Evolutionary conservation across 1,140 invertebrate species (phyloP).

Genomic region (Mya arenaria): DNA sequence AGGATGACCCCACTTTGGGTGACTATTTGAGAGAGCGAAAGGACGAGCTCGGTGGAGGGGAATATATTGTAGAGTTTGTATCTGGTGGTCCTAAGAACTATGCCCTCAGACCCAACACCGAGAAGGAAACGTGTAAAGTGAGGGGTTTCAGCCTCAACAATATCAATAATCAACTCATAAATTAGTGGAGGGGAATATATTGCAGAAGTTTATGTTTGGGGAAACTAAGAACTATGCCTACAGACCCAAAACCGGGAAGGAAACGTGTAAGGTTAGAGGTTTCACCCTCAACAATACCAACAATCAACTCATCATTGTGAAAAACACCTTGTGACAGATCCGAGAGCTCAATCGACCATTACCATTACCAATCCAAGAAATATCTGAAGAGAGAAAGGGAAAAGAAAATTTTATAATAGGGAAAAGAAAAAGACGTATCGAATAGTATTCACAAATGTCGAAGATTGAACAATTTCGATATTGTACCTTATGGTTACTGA

Average conservation of each 20-base stretch:
- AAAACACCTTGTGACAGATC: too few relatives aligned
- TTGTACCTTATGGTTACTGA: constrained; percentile 19
- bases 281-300: constrained; percentile 3
- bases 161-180: constrained; percentile 3
- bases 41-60: too few relatives aligned
- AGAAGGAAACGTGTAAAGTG: constrained; percentile 4
- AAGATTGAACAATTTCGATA: constrained; percentile 2
- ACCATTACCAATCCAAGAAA: not conserved
- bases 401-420: too few relatives aligned
- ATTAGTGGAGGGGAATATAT: too few relatives aligned
- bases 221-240: too few relatives aligned
- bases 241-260: too few relatives aligned
- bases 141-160: not conserved
- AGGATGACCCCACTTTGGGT: too few relatives aligned
- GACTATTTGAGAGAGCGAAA: too few relatives aligned
- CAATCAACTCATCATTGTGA: too few relatives aligned
- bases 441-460: not conserved
- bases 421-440: not conserved
- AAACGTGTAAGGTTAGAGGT: too few relatives aligned
- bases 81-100: constrained; percentile 20
- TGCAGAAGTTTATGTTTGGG: too few relatives aligned
- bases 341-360: not conserved
- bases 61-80: constrained; percentile 14
- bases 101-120: not conserved
- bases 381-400: constrained; percentile 13